Base-by-base conservation (phyloP, 1,140 invertebrate species). In the Ectropis grisescens region DNA sequence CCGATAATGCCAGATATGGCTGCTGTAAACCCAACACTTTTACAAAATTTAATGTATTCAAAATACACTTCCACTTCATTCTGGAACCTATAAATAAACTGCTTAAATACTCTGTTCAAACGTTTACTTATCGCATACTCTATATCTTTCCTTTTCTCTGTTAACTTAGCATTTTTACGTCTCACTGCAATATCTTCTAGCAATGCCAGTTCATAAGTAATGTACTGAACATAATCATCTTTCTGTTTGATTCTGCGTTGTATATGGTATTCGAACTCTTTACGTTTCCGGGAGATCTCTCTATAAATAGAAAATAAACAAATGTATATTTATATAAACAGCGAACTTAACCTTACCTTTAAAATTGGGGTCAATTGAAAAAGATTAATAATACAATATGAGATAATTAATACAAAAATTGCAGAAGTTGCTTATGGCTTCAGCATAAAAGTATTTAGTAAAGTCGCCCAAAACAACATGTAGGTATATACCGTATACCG, bases 31-130 rank as follows among this genome's bases (percentile, higher is more conserved):
- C 87, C 88, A 56, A 88, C 83, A 58, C 85, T 81, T 53, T 85
- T 86, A 47, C 88, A 90, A 71, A 92, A 92, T 44, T 89, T 87
- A 32, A 92, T 88, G 49, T 91, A 88, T 15, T 87, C 86, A 47
- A 90, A 80, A 85, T 90, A 92, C 34, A 92, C 83, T 57, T 88
- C 83, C 5, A 91, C 53, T 62, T 92, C 89, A 60, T 86, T 82
- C 71, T 88, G 84, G 58, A 88, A 90, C 41, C 82, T 82, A 22
- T 74, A 74, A 41, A 89, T 84, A 22, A 86, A 84, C 33, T 85
- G 81, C 57, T 85, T 86, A 41, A 88, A 91, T 1, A 92, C 59
- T 59, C 83, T 83, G 54, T 88, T 87, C 2, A 93, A 80, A 58
- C 89, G 83, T 32, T 87, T 87, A 0, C 83, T 78, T 43, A 92